Percentiles rank a stretch among this genome's conserved stretches.
These are phyloP conservation scores for Sparus aurata DNA, from an alignment of 2,797 vertebrate species.

Conservation along the genomic window DNA sequence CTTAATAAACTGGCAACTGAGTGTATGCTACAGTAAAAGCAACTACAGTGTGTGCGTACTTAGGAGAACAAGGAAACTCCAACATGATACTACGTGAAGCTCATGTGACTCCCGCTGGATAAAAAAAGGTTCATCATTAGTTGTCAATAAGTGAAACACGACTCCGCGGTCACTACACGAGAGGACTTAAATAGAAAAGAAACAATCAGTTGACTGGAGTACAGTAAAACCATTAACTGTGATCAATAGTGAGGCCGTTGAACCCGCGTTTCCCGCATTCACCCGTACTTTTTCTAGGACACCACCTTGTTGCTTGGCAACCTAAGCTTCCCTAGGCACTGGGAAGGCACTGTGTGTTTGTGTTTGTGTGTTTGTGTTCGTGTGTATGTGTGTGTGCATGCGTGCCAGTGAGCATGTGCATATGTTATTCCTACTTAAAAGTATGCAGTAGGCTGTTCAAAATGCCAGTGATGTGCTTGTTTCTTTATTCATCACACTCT, in stretches of 20 bases:
- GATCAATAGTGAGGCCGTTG: constrained; percentile 57
- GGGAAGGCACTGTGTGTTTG: constrained; percentile 28
- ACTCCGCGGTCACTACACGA: constrained; percentile 35
- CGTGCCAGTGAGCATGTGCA: constrained; percentile 45
- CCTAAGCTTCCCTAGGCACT: constrained; percentile 77
- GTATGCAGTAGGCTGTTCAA: constrained; percentile 44
- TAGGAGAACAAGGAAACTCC: neutral
- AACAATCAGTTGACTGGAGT: constrained; percentile 19
- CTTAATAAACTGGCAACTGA: neutral
- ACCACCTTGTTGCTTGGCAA: constrained; percentile 86
- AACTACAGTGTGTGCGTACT: neutral
- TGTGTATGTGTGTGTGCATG: constrained; percentile 15
- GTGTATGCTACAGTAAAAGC: neutral
- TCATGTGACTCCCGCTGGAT: constrained; percentile 18
- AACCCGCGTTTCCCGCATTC: constrained; percentile 30
- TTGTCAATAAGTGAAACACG: constrained; percentile 48
- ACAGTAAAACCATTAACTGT: constrained; percentile 56
- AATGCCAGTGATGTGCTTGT: constrained; percentile 50
- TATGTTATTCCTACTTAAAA: constrained; percentile 66
- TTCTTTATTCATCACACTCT: constrained; percentile 36
- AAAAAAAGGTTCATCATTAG: constrained; percentile 24
- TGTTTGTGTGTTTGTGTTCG: neutral
- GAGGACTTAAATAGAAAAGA: constrained; percentile 31
- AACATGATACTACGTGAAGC: constrained; percentile 9
- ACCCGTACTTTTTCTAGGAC: constrained; percentile 79